Conservation (phyloP, 1,140 invertebrate genomes). For the Aphelenchoides fujianensis region DNA sequence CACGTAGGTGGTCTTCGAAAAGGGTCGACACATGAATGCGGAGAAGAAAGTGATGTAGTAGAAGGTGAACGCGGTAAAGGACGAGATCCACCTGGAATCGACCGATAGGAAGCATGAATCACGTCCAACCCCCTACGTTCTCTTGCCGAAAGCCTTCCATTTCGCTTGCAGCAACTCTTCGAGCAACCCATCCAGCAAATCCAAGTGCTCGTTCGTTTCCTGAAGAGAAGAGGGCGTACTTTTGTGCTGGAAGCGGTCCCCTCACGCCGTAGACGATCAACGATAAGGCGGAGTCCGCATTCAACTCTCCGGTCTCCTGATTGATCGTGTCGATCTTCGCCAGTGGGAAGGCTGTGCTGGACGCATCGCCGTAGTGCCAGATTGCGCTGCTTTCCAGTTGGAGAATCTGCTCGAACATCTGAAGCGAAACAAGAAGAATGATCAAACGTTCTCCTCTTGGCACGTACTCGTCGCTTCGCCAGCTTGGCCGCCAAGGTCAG, state of each 20-base stretch:
- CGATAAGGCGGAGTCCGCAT: conserved; percentile 86
- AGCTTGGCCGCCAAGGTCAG: conserved; percentile 87
- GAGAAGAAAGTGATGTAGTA: conserved; percentile 53
- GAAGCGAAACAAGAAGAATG: too few relatives aligned
- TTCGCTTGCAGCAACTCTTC: conserved; percentile 91
- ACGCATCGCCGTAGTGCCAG: conserved; percentile 75
- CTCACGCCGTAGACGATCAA: conserved; percentile 93
- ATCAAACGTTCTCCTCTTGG: too few relatives aligned
- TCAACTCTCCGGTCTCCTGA: conserved; percentile 81
- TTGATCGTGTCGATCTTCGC: conserved; percentile 93
- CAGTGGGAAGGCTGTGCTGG: conserved; percentile 82
- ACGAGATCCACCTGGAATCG: conserved; percentile 51
- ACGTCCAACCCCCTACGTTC: neutral
- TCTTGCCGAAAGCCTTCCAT: conserved; percentile 72
- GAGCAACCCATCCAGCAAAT: conserved; percentile 88
- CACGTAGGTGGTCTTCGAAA: conserved; percentile 47
- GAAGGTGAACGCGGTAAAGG: conserved; percentile 49
- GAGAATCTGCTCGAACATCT: conserved; percentile 75
- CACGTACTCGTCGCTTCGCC: conserved; percentile 69
- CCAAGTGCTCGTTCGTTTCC: conserved; percentile 90
- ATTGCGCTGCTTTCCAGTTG: conserved; percentile 64
- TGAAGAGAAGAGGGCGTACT: too few relatives aligned
- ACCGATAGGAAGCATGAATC: neutral
- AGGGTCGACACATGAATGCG: conserved; percentile 56
- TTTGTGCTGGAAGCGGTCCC: too few relatives aligned